Evolutionary conservation across 1,140 invertebrate genomes (phyloP), one percentile per base, ranked within the genome.

Genomic region (Glomeris maerens): DNA sequence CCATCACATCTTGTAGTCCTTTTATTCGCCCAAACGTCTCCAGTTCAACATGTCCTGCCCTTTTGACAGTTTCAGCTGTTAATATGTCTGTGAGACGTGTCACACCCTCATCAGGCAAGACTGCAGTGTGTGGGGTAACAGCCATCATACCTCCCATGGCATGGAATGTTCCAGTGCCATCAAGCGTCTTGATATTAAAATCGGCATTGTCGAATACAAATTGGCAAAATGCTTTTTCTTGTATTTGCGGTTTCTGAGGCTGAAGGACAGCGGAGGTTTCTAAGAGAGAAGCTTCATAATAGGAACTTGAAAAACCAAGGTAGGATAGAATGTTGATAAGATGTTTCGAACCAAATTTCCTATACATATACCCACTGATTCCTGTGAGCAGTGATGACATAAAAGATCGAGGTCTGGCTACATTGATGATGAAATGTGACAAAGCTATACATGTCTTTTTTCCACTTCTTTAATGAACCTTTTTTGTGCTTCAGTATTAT

Each of bases 121-220:
- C 45, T 27, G 45, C 45, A 40, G 2, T 4, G 10, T 27, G 21
- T n/a, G 48, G 54, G 17, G 56, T 59, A 14, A 47, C 28, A 39
- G 48, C 51, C 17, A n/a, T 27, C 23, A 59, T 56, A 13, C 57
- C 55, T 14, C 59, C 61, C 55, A 62, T 59, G 25, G 14, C 36
- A 48, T 62, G 59, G 47, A 63, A 63, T 0, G 58, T 63, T 14
- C 50, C 36, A 23, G 17, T 36, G 14, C 59, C 58, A 52, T 59
- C 53, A 1, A 63, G 23, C 13, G 59, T 62, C 17, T 45, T 23
- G 13, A 61, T 45, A 52, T 63, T 60, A 22, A 59, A 51, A 36
- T 62, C 60, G 7, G 57, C 59, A 49, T 62, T 62, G 47, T 62
- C 61, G 47, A 56, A 62, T n/a, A 52, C 49, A 20, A 53, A 44